Base-by-base conservation (phyloP, 1,140 invertebrate genomes). In the Papilio dardanus region DNA sequence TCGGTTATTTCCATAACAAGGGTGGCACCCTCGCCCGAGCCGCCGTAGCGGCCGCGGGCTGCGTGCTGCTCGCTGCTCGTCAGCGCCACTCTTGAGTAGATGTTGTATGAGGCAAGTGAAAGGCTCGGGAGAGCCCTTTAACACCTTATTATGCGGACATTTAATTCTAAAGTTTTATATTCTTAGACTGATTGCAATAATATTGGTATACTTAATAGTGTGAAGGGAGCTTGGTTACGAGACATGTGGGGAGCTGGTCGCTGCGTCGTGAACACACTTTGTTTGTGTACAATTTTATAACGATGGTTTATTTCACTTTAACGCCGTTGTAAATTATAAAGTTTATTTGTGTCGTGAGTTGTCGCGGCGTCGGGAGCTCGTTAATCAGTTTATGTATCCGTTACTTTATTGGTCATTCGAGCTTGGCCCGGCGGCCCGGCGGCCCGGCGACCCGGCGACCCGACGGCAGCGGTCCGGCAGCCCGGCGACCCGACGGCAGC, bases 301-400 rank as follows among this genome's bases (percentile, higher is more conserved):
- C 24, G 50, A 24, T 54, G 8, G 12, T 1, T 54, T 3, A 3
- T 14, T 54, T 54, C 12, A 24, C 16, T 24, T 54, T 54, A 21
- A 54, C 50, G 50, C 21, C 12, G 50, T 54, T 7, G 19, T 54
- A 54, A 54, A 19, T 46, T 19, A 54, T 24, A 54, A 24, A 12
- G 50, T 54, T 21, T 28, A 24, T 10, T 10, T 54, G 21, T 10
- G 21, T 1, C 1, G 46, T 21, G 7, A 19, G 50, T 5, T 2
- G 50, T n/a, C 50, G 35, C 50, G 21, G 50, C 50, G 50, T 21
- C 50, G 50, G 21, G 50, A 19, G 50, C 50, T 54, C 50, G 50
- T 54, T 54, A 54, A 54, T 24, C 50, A 54, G 50, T 54, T 54
- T 54, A 54, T 54, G 50, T 19, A 24, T 28, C 19, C 19, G 50